These are phyloP conservation scores for Zeuzera pyrina DNA, from an alignment of 2,888 invertebrate genomes.

Conservation along the genomic window DNA sequence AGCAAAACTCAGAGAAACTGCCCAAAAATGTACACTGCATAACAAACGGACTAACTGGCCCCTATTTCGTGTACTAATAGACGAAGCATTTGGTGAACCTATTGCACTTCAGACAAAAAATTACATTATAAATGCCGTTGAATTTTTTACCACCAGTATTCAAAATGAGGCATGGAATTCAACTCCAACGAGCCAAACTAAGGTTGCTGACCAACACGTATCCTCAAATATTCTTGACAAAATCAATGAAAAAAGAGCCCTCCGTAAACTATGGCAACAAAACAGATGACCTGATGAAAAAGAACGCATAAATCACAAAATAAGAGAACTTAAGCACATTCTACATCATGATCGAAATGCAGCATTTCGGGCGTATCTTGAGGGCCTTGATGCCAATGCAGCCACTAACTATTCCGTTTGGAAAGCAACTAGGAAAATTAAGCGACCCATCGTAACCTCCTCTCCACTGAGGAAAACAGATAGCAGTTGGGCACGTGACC, in stretches of 20 bases:
- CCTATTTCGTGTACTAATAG: conserved; percentile 3
- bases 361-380: too few relatives aligned
- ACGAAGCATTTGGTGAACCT: not conserved
- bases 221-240: too few relatives aligned
- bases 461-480: too few relatives aligned
- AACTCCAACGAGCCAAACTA: conserved; percentile 1
- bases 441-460: too few relatives aligned
- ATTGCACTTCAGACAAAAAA: conserved; percentile 7
- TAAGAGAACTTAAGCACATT: too few relatives aligned
- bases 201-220: not conserved
- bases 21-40: conserved; percentile 9
- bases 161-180: conserved; percentile 5
- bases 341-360: too few relatives aligned
- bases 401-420: not conserved
- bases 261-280: too few relatives aligned
- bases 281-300: too few relatives aligned
- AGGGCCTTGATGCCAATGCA: too few relatives aligned
- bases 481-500: not conserved
- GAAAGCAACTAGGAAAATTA: too few relatives aligned
- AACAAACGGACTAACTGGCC: conserved; percentile 11
- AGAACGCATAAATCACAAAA: too few relatives aligned
- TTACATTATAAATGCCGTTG: conserved; percentile 3
- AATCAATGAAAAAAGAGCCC: too few relatives aligned
- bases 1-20: conserved; percentile 1
- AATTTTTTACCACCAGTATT: conserved; percentile 1